Percentiles rank a stretch among this genome's conserved stretches.
Conservation (phyloP, 2,797 vertebrate species). For the Peromyscus eremicus region DNA sequence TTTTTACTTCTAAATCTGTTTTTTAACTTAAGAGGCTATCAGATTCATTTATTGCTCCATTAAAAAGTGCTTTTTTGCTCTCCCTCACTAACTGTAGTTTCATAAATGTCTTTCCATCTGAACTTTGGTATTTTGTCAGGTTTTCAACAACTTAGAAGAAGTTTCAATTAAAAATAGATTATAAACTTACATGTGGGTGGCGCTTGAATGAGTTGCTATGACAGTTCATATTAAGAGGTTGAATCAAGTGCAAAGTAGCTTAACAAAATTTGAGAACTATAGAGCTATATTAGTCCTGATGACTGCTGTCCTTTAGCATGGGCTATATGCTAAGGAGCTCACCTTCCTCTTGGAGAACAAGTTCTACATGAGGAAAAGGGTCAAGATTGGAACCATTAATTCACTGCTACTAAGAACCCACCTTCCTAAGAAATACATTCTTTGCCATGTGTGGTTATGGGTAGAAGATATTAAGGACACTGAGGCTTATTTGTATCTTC, state of each 20-base stretch:
- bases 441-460: not conserved
- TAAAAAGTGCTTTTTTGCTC: conserved; percentile 70
- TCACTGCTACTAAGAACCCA: not conserved
- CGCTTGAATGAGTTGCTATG: conserved; percentile 79
- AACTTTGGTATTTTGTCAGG: conserved; percentile 71
- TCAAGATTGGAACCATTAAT: not conserved
- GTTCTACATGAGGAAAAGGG: not conserved
- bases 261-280: conserved; percentile 66
- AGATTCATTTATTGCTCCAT: conserved; percentile 60
- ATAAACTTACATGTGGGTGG: conserved; percentile 74
- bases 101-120: conserved; percentile 66
- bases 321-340: not conserved
- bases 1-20: conserved; percentile 29
- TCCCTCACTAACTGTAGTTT: conserved; percentile 79
- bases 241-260: conserved; percentile 69
- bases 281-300: conserved; percentile 49
- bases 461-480: not conserved
- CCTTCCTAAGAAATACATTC: not conserved
- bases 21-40: conserved; percentile 36
- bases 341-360: not conserved
- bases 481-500: not conserved
- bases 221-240: conserved; percentile 76
- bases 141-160: conserved; percentile 76
- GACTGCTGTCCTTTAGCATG: not conserved
- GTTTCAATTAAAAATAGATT: conserved; percentile 83